Evolutionary conservation across 2,797 vertebrate species (phyloP), one percentile per base, ranked within the genome.

Genomic region (Alosa sapidissima): DNA sequence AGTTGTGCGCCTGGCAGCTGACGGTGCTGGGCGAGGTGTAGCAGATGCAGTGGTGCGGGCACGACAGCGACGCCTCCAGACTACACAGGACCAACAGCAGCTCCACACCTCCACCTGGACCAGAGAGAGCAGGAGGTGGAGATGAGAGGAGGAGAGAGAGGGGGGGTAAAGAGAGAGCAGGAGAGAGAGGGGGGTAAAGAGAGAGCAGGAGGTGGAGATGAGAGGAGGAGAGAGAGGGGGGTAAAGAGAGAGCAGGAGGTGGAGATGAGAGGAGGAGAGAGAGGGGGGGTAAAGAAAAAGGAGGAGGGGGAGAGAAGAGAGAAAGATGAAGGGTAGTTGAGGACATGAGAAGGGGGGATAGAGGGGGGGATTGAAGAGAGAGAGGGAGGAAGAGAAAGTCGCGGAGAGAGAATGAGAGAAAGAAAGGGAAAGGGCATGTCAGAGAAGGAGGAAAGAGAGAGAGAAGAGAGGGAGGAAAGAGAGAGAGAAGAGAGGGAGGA

Each of bases 1-100:
- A 97, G 92, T 98, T 97, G 94, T 99, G 98, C 0, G 98, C 97
- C 94, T 99, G 98, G 93, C 98, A 99, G 93, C 97, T 99, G 89
- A 99, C 97, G 0, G 98, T 99, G 97, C 98, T 98, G 1, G 98
- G 98, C 0, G 97, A 95, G 0, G 96, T 97, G 94, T 99, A 99
- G 95, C 98, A 99, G 91, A 99, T 97, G 58, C 98, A 99, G 94
- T 98, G 95, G 54, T 92, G 95, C 41, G 98, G 98, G 92, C 98
- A 99, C 84, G 96, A 89, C 84, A 93, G 90, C 28, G 96, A 93
- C 65, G 95, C 81, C 86, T 96, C 96, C 91, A 98, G 92, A 93
- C 96, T 96, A 90, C 98, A 96, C 92, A 99, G 94, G 90, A 99
- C 94, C 94, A 98, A 92, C 91, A 99, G 94, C 91, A 98, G 90